These are phyloP conservation scores for Diarsia dahlii DNA, from an alignment of 2,888 invertebrate species.

Conservation along the genomic window DNA sequence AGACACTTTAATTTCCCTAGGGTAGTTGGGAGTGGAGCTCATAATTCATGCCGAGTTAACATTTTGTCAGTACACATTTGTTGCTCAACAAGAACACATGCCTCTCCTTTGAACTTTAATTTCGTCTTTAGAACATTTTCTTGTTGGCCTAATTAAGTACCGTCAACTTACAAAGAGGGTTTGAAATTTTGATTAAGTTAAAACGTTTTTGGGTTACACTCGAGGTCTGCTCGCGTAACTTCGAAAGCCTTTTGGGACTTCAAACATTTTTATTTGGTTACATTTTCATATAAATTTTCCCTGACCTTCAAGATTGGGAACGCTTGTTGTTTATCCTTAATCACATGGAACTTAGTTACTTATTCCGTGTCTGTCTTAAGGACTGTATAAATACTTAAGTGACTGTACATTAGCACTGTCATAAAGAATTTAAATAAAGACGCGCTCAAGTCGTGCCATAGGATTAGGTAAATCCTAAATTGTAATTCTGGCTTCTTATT, in stretches of 20 bases:
- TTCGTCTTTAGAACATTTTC: constrained; percentile 73
- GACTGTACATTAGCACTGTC: constrained; percentile 48
- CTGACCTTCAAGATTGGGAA: constrained; percentile 26
- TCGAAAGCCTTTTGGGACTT: constrained; percentile 47
- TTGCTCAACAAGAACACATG: constrained; percentile 81
- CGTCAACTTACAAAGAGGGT: constrained; percentile 65
- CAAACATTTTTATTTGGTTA: constrained; percentile 39
- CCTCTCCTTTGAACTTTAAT: constrained; percentile 80
- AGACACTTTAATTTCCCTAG: constrained; percentile 90
- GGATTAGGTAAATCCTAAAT: constrained; percentile 48
- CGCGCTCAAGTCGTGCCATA: constrained; percentile 25
- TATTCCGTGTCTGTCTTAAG: constrained; percentile 50
- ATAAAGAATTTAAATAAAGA: constrained; percentile 58
- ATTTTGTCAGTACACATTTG: constrained; percentile 89
- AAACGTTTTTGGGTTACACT: constrained; percentile 59
- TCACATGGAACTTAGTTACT: constrained; percentile 33
- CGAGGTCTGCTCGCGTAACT: constrained; percentile 43
- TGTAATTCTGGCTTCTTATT: constrained; percentile 49
- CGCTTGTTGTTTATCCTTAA: constrained; percentile 13
- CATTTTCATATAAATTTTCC: constrained; percentile 23
- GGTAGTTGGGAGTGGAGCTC: constrained; percentile 82
- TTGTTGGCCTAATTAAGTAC: constrained; percentile 77
- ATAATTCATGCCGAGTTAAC: constrained; percentile 90
- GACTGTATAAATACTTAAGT: constrained; percentile 48
- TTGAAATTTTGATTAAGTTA: constrained; percentile 74